Conservation (phyloP, 2,888 invertebrate species). For the Hyles lineata region DNA sequence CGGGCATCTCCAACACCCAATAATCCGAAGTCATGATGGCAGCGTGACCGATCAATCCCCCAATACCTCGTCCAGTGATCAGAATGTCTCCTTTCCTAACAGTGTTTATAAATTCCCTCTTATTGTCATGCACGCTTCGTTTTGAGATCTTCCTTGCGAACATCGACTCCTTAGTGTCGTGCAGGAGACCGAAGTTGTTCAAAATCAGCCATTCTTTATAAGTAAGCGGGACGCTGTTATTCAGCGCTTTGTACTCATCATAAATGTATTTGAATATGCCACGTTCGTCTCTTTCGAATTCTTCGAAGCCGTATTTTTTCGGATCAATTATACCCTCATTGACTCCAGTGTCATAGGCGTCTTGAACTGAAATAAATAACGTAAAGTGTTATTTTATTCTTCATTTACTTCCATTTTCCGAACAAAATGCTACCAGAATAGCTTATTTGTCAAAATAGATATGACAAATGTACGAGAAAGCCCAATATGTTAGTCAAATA, state of each 20-base stretch:
- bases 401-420: conserved; percentile 41
- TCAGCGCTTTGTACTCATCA: conserved; percentile 51
- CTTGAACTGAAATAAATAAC: conserved; percentile 51
- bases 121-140: conserved; percentile 59
- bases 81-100: conserved; percentile 63
- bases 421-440: conserved; percentile 42
- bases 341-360: conserved; percentile 57
- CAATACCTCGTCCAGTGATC: conserved; percentile 51
- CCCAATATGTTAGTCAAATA: conserved; percentile 19
- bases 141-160: conserved; percentile 61
- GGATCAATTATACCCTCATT: conserved; percentile 67
- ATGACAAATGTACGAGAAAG: conserved; percentile 22
- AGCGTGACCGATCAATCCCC: conserved; percentile 61
- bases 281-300: conserved; percentile 61
- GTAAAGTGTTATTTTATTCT: conserved; percentile 41
- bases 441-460: conserved; percentile 32
- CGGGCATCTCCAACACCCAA: conserved; percentile 65
- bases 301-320: conserved; percentile 62
- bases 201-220: conserved; percentile 68
- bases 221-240: conserved; percentile 55
- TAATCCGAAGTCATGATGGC: conserved; percentile 65
- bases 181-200: conserved; percentile 65
- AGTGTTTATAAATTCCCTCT: conserved; percentile 58
- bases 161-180: conserved; percentile 64
- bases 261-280: conserved; percentile 63